A percentile compares a stretch with the other conserved stretches of the same genome.
phyloP scores from a whole-genome alignment of 2,888 invertebrate genomes.

The Euproctis similis region DNA sequence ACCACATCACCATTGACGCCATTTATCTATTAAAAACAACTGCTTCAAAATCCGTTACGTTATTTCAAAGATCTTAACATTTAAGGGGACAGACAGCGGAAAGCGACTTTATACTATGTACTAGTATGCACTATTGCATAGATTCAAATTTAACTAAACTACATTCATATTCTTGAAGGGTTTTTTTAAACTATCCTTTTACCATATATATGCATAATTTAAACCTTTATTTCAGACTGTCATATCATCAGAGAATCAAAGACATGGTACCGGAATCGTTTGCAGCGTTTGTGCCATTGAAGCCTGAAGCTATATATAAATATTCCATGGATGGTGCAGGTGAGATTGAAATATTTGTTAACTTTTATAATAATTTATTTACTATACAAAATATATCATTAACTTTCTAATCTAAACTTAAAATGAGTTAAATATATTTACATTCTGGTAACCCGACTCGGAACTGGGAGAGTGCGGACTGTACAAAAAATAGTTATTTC shows the following conservation, averaged over 20 bases:
- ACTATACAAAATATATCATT: constrained; percentile 43
- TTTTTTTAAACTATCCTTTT: too few relatives aligned
- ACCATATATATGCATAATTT: neutral
- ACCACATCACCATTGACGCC: too few relatives aligned
- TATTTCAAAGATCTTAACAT: too few relatives aligned
- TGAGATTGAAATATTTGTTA: constrained; percentile 18
- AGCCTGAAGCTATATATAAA: constrained; percentile 92
- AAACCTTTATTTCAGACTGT: constrained; percentile 80
- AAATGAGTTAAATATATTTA: constrained; percentile 47
- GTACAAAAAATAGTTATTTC: constrained; percentile 14
- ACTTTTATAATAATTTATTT: constrained; percentile 32
- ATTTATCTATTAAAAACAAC: too few relatives aligned
- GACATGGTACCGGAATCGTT: constrained; percentile 95
- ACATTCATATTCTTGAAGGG: too few relatives aligned
- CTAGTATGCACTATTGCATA: too few relatives aligned
- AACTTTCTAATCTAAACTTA: constrained; percentile 43
- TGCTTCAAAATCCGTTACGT: too few relatives aligned
- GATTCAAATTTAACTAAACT: too few relatives aligned
- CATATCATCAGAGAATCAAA: constrained; percentile 94
- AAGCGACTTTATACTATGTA: too few relatives aligned
- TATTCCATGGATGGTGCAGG: constrained; percentile 93
- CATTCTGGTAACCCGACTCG: constrained; percentile 41
- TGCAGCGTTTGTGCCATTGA: constrained; percentile 86
- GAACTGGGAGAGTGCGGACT: constrained; percentile 14
- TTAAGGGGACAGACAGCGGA: too few relatives aligned